Percentiles rank a stretch among this genome's conserved stretches.
phyloP scores from a whole-genome alignment of 2,797 vertebrate genomes.

The Neopelma chrysocephalum region DNA sequence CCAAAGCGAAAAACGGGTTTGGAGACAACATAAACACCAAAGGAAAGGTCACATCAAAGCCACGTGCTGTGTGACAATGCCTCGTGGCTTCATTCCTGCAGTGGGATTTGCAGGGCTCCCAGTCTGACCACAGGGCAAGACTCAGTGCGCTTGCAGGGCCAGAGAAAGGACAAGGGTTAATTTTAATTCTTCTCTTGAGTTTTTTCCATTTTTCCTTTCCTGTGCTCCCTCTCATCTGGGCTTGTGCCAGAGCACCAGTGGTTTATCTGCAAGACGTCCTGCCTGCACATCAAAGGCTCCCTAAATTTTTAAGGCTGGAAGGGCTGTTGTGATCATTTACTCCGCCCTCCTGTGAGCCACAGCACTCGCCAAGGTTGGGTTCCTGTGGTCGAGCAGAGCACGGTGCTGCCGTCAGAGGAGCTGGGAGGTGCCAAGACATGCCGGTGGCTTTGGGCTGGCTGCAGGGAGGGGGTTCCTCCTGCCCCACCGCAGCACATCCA shows the following conservation, averaged over 20 bases:
- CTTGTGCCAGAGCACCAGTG: neutral
- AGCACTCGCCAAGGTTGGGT: neutral
- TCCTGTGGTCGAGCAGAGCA: neutral
- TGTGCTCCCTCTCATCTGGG: neutral
- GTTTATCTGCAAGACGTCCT: neutral
- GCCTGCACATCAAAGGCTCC: neutral
- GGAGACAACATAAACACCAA: neutral
- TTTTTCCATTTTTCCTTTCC: neutral
- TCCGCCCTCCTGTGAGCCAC: neutral
- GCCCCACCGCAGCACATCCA: neutral
- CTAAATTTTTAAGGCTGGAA: neutral
- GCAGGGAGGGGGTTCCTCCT: neutral
- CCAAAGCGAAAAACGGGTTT: neutral
- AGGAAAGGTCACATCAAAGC: neutral
- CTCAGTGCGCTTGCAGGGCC: neutral
- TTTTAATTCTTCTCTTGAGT: neutral
- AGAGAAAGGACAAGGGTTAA: neutral
- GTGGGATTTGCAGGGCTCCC: neutral
- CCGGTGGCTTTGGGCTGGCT: neutral
- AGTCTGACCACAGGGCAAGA: rapidly evolving
- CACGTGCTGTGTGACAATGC: rapidly evolving
- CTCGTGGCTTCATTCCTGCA: neutral
- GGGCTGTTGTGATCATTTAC: neutral
- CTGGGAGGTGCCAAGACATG: neutral
- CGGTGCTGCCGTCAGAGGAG: neutral